Evolutionary conservation across 1,140 invertebrate species (phyloP).

Genomic region (Drosophila setifemur): DNA sequence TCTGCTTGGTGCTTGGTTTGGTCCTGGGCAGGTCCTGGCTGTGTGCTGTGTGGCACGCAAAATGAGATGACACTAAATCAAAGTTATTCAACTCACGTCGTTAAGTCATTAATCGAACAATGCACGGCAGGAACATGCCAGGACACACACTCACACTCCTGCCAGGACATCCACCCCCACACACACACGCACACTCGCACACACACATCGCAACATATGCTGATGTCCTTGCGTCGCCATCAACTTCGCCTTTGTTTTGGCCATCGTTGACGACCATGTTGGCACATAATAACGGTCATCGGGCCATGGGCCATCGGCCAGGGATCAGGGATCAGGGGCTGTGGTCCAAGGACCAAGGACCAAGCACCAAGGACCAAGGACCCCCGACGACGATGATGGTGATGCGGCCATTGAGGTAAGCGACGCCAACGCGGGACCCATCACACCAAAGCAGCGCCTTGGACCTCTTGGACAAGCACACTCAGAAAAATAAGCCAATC

Average conservation of each 20-base stretch:
- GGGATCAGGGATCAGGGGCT: no score
- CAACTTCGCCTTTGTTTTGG: constrained; percentile 6
- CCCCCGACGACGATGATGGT: constrained; percentile 18
- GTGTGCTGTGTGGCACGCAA: constrained; percentile 48
- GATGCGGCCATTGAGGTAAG: constrained; percentile 53
- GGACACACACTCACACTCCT: constrained; percentile 11
- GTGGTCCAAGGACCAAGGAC: no score
- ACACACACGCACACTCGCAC: background rate
- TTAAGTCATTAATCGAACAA: constrained; percentile 81
- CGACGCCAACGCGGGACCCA: constrained; percentile 21
- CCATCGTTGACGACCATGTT: constrained; percentile 68
- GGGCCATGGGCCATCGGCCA: background rate
- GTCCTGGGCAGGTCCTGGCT: constrained; percentile 8
- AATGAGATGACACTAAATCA: constrained; percentile 79
- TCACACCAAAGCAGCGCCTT: background rate
- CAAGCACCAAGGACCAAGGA: no score
- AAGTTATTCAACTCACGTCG: constrained; percentile 79
- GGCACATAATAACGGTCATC: constrained; percentile 65
- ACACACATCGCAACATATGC: constrained; percentile 62
- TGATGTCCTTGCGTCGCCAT: constrained; percentile 65
- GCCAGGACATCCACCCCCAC: background rate
- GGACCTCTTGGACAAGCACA: background rate
- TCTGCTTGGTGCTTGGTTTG: background rate
- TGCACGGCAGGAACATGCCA: constrained; percentile 64
- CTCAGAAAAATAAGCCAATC: no score